Conservation (phyloP, 2,113 vertebrate genomes). For the Pholis gunnellus region DNA sequence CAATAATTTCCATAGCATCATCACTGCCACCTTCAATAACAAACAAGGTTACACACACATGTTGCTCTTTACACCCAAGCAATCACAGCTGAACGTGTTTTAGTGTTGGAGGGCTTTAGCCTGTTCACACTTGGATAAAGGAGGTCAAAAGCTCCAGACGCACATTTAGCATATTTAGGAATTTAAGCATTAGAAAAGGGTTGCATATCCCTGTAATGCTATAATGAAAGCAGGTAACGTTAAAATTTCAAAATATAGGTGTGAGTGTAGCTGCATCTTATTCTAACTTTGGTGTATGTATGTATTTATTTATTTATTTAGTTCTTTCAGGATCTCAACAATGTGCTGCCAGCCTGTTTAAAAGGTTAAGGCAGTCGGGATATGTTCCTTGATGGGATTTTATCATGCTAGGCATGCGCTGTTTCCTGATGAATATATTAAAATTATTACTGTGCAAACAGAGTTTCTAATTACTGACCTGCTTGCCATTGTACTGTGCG, state of each 20-base stretch:
- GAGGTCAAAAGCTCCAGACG: constrained; percentile 34
- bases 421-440: constrained; percentile 92
- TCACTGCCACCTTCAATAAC: constrained; percentile 82
- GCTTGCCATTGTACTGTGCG: constrained; percentile 89
- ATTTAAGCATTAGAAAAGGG: constrained; percentile 28
- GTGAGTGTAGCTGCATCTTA: constrained; percentile 46
- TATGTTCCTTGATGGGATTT: constrained; percentile 88
- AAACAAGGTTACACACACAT: constrained; percentile 82
- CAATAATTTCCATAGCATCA: constrained; percentile 86
- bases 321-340: constrained; percentile 77
- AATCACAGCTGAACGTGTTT: constrained; percentile 54
- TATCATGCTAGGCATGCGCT: constrained; percentile 89
- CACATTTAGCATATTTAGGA: constrained; percentile 30
- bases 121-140: constrained; percentile 46
- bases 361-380: constrained; percentile 85
- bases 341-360: constrained; percentile 81
- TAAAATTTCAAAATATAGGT: constrained; percentile 42
- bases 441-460: constrained; percentile 92
- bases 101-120: constrained; percentile 33
- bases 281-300: constrained; percentile 55
- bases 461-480: constrained; percentile 92
- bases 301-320: constrained; percentile 56
- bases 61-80: constrained; percentile 49
- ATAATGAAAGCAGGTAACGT: constrained; percentile 30
- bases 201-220: constrained; percentile 41